phyloP scores from a whole-genome alignment of 1,140 invertebrate species.

The Lineus longissimus region DNA sequence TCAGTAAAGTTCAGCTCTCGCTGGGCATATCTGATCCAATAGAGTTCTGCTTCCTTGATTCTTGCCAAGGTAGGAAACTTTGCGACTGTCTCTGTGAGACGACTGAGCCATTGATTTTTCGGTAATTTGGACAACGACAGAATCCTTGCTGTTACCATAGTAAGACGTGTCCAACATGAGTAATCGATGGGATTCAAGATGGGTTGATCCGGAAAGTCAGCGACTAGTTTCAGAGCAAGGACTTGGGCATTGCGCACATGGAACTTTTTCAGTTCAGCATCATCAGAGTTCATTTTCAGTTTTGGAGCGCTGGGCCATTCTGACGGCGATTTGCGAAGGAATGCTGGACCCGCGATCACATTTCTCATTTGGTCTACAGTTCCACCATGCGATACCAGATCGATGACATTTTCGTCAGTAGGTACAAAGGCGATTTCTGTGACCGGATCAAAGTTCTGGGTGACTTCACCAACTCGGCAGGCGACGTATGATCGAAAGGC shows the following conservation, averaged over 20 bases:
- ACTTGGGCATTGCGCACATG: slow-evolving; percentile 1
- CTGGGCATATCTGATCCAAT: slow-evolving; percentile 1
- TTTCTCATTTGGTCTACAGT: not conserved
- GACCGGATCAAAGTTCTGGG: not conserved
- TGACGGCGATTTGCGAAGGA: not conserved
- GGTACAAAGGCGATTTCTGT: not conserved
- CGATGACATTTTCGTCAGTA: not conserved
- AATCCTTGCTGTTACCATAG: not conserved
- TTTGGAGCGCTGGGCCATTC: not conserved
- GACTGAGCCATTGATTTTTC: slow-evolving; percentile 4
- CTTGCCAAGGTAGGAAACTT: not conserved
- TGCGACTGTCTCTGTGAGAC: not conserved
- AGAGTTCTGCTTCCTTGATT: slow-evolving; percentile 1
- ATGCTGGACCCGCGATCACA: not conserved
- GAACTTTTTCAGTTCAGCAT: slow-evolving; percentile 7
- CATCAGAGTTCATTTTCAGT: not conserved
- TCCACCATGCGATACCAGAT: not conserved
- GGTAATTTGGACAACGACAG: not conserved
- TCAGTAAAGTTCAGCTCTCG: not conserved
- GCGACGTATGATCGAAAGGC: slow-evolving; percentile 2
- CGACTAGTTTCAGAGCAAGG: not conserved
- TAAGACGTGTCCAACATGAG: not conserved
- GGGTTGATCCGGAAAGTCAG: not conserved
- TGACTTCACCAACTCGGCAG: not conserved
- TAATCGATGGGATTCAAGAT: not conserved